Conservation (phyloP, 2,888 invertebrate species). For the Serrognathus titanus region DNA sequence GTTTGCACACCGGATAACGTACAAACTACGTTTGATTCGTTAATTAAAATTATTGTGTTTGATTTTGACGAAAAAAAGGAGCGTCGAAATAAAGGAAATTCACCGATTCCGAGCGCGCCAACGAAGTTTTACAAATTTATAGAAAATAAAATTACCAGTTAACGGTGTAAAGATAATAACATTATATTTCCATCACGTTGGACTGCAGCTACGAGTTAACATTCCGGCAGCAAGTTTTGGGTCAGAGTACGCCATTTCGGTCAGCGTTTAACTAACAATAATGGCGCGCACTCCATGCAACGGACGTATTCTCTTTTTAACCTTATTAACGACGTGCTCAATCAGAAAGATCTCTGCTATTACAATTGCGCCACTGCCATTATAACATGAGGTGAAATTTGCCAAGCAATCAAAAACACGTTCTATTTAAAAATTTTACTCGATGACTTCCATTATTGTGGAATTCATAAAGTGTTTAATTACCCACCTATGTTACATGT, state of each 20-base stretch:
- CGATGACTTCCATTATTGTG: no score
- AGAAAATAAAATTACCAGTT: conserved; percentile 23
- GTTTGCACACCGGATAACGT: not conserved
- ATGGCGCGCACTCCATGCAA: conserved; percentile 2
- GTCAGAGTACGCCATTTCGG: conserved; percentile 16
- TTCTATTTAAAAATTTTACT: no score
- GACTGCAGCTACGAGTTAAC: conserved; percentile 12
- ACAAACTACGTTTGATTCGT: not conserved
- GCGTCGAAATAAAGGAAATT: not conserved
- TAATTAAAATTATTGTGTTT: conserved; percentile 1
- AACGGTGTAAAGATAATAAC: conserved; percentile 28
- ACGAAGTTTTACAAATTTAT: conserved; percentile 11
- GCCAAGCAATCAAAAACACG: no score
- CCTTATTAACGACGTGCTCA: conserved; percentile 25
- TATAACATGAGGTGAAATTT: no score
- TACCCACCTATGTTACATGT: no score
- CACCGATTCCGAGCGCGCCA: not conserved
- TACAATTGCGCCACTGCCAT: no score
- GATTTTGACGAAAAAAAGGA: not conserved
- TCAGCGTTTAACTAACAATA: conserved; percentile 13
- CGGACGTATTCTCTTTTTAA: conserved; percentile 22
- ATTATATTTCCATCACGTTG: conserved; percentile 33
- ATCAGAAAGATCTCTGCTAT: conserved; percentile 10
- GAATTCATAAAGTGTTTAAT: no score
- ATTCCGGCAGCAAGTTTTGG: conserved; percentile 9